A percentile compares a stretch with the other conserved stretches of the same genome.
These are phyloP conservation scores for Periparus ater DNA, from an alignment of 2,797 vertebrate genomes.

Conservation along the genomic window DNA sequence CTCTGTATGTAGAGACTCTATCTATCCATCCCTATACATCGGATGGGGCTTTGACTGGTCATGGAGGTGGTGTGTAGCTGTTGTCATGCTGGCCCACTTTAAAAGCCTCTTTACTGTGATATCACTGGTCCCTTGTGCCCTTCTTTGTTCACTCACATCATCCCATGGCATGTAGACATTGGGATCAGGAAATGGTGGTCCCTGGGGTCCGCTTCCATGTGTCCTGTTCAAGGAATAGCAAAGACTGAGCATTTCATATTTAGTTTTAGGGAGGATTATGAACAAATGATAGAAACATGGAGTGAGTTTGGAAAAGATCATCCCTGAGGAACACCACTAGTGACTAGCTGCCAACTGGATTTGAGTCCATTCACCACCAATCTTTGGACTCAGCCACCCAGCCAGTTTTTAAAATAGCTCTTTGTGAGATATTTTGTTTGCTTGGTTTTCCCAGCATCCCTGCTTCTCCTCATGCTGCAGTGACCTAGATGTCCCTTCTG, in stretches of 20 bases:
- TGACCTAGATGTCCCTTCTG: neutral
- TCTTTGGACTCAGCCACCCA: neutral
- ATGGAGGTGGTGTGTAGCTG: neutral
- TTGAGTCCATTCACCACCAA: neutral
- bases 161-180: fast-evolving
- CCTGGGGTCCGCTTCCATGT: fast-evolving
- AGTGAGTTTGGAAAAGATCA: neutral
- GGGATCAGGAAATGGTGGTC: fast-evolving
- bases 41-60: neutral
- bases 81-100: neutral
- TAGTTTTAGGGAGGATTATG: neutral
- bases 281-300: neutral
- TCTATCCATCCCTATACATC: neutral
- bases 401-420: neutral
- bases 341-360: neutral
- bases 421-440: neutral
- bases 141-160: neutral
- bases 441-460: neutral
- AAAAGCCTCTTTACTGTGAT: neutral
- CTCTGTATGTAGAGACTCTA: neutral
- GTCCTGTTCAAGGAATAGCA: neutral
- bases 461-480: fast-evolving
- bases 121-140: neutral
- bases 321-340: neutral
- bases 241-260: neutral